Percentiles rank a stretch among this genome's conserved stretches.
phyloP scores from a whole-genome alignment of 2,888 invertebrate species.

The Leucoma salicis region DNA sequence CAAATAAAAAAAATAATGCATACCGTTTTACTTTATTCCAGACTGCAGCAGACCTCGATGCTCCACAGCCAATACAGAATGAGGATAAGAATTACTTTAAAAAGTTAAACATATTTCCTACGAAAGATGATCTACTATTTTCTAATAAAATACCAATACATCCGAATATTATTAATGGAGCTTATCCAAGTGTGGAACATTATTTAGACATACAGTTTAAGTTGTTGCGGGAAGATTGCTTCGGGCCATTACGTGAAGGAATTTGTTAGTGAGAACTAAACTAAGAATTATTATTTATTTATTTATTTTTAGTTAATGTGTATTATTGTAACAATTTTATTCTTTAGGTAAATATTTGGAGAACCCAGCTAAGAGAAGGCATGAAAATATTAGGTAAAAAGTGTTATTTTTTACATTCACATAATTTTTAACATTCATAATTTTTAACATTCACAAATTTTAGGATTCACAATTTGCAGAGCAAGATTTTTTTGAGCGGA shows the following conservation, averaged over 20 bases:
- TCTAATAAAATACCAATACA: slow-evolving; percentile 56
- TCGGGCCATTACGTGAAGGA: slow-evolving; percentile 87
- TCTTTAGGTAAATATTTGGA: slow-evolving; percentile 71
- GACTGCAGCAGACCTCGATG: not conserved
- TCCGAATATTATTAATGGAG: slow-evolving; percentile 83
- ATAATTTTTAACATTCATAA: not conserved
- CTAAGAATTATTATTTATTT: not conserved
- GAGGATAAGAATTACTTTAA: slow-evolving; percentile 46
- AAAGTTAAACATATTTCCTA: slow-evolving; percentile 67
- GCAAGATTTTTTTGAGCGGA: too few relatives aligned
- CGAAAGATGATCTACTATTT: slow-evolving; percentile 78
- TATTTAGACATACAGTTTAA: slow-evolving; percentile 92
- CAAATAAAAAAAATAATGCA: too few relatives aligned
- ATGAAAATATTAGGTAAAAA: slow-evolving; percentile 72
- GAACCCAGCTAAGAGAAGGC: slow-evolving; percentile 61
- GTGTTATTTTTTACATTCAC: not conserved
- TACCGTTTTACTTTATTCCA: slow-evolving; percentile 6
- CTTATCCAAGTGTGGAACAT: slow-evolving; percentile 84
- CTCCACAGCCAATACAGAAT: slow-evolving; percentile 5
- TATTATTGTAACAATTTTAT: not conserved
- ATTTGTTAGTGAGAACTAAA: slow-evolving; percentile 65
- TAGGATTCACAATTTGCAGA: too few relatives aligned
- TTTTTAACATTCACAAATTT: not conserved
- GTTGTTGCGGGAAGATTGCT: slow-evolving; percentile 90
- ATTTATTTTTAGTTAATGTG: not conserved